Base-by-base conservation (phyloP, 1,140 invertebrate species). In the Drosophila subobscura region DNA sequence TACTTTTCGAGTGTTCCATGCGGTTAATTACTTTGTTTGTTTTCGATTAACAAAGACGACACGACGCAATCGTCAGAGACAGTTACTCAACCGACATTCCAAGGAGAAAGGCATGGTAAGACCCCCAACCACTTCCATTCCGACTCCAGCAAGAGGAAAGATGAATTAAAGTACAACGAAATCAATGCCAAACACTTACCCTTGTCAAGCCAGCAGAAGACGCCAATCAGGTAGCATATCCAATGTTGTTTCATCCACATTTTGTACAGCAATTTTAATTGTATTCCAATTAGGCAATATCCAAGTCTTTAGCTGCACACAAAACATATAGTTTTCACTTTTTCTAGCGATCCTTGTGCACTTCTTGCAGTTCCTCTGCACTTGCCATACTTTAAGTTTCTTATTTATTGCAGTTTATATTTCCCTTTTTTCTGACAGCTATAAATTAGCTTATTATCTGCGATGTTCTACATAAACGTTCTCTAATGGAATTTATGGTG, bases 1-100 rank as follows among this genome's bases (percentile, higher is more conserved):
- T 78, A 70, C 49, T 63, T 65, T 65, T 54, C 27, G 46, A 37
- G 60, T 47, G 57, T 84, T 83, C 68, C 63, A 76, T 88, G 83
- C 70, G 54, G 57, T 65, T 86, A 86, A 86, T 86, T 86, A 57
- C 75, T 88, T 88, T 88, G 78, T 88, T 86, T 86, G 83, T 67
- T 75, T 80, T 77, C 51, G 16, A 63, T 72, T 60, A 75, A 75
- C 70, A 59, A 60, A 68, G 51, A 55, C 27, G 8, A 33, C 29
- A 33, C 27, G 7, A 29, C 27, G 2, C 27, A 7, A 8, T 33
- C 29, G 29, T 33, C 33, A 54, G 8, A 40, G 14, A 6, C 41
- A 54, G 49, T 67, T 67, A 67, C 41, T 52, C 46, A 67, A 67
- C 33, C 29, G 37, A 16, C 37, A 33, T 37, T n/a, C 25, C 57